Conservation (phyloP, 2,888 invertebrate genomes). For the Plutella xylostella region DNA sequence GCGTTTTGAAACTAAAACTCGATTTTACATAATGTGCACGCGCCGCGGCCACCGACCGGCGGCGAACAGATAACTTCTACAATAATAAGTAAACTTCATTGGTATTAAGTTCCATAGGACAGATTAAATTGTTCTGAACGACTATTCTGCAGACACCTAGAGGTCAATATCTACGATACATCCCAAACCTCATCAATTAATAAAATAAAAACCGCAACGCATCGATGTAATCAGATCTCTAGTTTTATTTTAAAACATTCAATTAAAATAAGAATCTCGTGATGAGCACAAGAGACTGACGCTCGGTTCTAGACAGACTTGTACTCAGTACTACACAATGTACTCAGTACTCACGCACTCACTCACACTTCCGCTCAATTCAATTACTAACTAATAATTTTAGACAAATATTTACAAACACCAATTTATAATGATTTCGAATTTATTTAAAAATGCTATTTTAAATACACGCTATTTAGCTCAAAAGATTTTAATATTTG, state of each 20-base stretch:
- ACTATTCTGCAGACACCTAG: no score
- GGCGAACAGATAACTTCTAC: no score
- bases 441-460: background rate
- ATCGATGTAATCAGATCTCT: slow-evolving; percentile 3
- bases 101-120: no score
- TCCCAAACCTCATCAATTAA: background rate
- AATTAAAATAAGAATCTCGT: background rate
- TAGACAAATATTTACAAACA: slow-evolving; percentile 5
- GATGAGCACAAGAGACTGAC: background rate
- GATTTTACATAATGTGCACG: no score
- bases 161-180: background rate
- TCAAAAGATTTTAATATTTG: background rate
- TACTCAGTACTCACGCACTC: slow-evolving; percentile 4
- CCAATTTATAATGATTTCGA: background rate
- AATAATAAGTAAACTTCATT: no score
- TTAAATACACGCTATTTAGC: background rate
- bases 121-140: no score
- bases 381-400: slow-evolving; percentile 1
- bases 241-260: background rate
- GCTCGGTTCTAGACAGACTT: background rate
- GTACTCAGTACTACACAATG: background rate
- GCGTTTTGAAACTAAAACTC: no score
- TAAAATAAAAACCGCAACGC: background rate
- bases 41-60: no score
- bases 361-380: slow-evolving; percentile 4